phyloP scores from a whole-genome alignment of 2,113 vertebrate species.

The Cyanoderma ruficeps region DNA sequence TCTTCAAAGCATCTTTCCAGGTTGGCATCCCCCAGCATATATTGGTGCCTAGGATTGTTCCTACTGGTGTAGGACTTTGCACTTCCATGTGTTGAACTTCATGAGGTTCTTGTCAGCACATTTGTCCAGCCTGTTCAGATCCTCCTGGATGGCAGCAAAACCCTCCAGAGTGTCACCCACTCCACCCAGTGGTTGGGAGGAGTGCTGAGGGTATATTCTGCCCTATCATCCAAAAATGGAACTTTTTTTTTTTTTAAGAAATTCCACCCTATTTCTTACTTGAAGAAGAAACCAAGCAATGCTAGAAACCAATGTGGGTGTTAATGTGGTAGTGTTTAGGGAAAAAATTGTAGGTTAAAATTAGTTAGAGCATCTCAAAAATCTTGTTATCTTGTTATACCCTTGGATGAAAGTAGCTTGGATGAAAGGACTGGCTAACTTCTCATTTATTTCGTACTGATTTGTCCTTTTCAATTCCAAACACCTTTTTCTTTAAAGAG shows the following conservation, averaged over 20 bases:
- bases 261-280: background rate
- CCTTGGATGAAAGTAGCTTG: background rate
- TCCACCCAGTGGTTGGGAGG: background rate
- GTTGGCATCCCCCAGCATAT: background rate
- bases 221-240: background rate
- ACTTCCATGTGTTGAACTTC: background rate
- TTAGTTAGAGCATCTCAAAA: background rate
- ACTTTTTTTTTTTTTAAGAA: background rate
- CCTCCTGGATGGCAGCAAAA: background rate
- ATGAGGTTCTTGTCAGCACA: background rate
- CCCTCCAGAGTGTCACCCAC: background rate
- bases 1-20: background rate
- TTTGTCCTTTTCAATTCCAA: background rate
- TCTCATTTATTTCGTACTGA: background rate
- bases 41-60: background rate
- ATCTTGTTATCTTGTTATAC: background rate
- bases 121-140: background rate
- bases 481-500: background rate
- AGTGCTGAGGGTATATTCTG: background rate
- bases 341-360: background rate
- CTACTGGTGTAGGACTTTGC: background rate
- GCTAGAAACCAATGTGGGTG: background rate
- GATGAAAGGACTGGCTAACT: background rate
- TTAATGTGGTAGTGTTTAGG: background rate
- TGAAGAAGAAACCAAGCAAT: background rate